These are phyloP conservation scores for Psylliodes chrysocephalus DNA, from an alignment of 2,888 invertebrate species.

Conservation along the genomic window DNA sequence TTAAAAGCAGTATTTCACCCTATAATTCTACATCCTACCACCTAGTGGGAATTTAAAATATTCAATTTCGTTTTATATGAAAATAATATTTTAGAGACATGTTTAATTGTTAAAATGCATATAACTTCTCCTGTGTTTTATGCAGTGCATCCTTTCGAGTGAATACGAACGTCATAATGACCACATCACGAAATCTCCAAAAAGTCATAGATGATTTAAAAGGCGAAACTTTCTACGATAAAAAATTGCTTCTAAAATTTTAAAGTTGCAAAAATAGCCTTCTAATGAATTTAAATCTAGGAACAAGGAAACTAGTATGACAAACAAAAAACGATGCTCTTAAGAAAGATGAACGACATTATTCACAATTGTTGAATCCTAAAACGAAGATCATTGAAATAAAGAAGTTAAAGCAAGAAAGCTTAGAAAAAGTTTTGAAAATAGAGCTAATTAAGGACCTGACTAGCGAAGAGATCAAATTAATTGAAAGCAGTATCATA, in stretches of 20 bases:
- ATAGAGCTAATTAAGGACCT: conserved; percentile 79
- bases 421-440: conserved; percentile 79
- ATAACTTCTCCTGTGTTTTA: conserved; percentile 48
- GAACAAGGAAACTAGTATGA: conserved; percentile 67
- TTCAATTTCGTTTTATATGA: neutral
- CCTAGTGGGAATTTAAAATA: neutral
- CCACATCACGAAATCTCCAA: conserved; percentile 62
- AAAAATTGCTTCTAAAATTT: conserved; percentile 83
- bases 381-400: conserved; percentile 63
- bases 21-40: no score
- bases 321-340: conserved; percentile 63
- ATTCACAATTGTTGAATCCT: conserved; percentile 73
- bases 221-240: conserved; percentile 82
- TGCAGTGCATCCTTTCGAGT: conserved; percentile 46
- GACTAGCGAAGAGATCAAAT: conserved; percentile 74
- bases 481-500: conserved; percentile 87
- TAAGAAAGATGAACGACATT: conserved; percentile 63
- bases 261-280: conserved; percentile 76
- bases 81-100: neutral
- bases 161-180: conserved; percentile 57
- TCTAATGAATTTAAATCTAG: conserved; percentile 79
- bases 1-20: no score
- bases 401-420: conserved; percentile 59
- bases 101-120: conserved; percentile 43
- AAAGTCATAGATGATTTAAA: conserved; percentile 69